phyloP scores from a whole-genome alignment of 2,888 invertebrate genomes.

The Habrosyne pyritoides region DNA sequence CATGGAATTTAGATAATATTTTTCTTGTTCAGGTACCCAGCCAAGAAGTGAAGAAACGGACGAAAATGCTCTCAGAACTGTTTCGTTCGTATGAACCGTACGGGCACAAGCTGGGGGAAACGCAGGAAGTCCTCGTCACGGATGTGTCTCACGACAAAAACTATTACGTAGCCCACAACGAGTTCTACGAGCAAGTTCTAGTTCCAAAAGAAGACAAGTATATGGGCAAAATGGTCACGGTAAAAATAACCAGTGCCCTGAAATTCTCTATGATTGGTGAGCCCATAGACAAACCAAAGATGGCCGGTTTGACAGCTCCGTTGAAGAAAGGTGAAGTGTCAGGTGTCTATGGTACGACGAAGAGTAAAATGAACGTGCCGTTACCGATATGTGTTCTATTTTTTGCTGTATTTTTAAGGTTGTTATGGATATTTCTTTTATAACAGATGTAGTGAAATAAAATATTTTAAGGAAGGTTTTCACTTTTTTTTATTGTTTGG shows the following conservation, averaged over 20 bases:
- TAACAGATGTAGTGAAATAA: constrained; percentile 40
- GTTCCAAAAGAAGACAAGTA: constrained; percentile 90
- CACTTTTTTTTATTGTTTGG: constrained; percentile 40
- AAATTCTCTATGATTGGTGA: constrained; percentile 92
- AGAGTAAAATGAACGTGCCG: constrained; percentile 55
- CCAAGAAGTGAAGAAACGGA: constrained; percentile 94
- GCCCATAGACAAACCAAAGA: constrained; percentile 83
- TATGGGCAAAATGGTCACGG: constrained; percentile 92
- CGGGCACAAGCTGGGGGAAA: constrained; percentile 85
- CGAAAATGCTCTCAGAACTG: constrained; percentile 93
- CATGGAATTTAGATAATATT: too few relatives aligned
- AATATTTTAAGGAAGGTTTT: constrained; percentile 27
- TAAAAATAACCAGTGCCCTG: constrained; percentile 86
- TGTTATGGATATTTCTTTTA: constrained; percentile 69
- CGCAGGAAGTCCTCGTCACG: constrained; percentile 93
- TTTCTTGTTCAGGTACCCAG: constrained; percentile 86
- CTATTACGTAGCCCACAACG: constrained; percentile 97
- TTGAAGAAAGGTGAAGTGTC: constrained; percentile 83
- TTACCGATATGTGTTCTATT: constrained; percentile 62
- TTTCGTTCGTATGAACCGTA: constrained; percentile 96
- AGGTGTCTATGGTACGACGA: constrained; percentile 55
- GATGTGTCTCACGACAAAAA: constrained; percentile 96
- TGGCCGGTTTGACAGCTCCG: constrained; percentile 80
- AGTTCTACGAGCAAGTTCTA: constrained; percentile 95
- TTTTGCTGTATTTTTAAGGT: constrained; percentile 66